Evolutionary conservation across 1,140 invertebrate genomes (phyloP), one percentile per base, ranked within the genome.

Genomic region (Rhizoglyphus robini): DNA sequence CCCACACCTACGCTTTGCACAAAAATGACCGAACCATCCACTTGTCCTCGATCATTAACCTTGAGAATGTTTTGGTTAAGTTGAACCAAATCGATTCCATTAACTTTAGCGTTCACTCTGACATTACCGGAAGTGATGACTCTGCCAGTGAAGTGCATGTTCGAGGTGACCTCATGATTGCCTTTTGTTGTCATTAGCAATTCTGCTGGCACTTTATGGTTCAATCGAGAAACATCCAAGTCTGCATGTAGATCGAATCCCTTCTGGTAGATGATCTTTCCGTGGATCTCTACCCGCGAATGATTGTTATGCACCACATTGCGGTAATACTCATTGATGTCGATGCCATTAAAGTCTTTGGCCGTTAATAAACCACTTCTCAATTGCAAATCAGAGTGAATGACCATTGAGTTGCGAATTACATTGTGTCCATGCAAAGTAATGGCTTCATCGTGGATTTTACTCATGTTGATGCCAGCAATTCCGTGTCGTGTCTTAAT

Each of bases 381-480:
- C 8, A 60, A 3, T 3, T 11, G 15, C 3, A 60, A 27, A 60
- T 60, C 29, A 11, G 20, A 29, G 13, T 60, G 29, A 34, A 60
- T 34, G 2, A 60, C 15, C 2, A 60, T 23, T 23, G 32, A 32
- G 2, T 32, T 34, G 1, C 15, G 15, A 23, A 60, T 60, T 1
- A 60, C 27, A 46, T 60, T 60, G 15, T 60, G 27, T n/a, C 58
- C 58, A 46, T 60, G 2, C n/a, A 29, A 11, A 3, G 58, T 60
- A 2, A 60, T 4, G 2, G 30, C 58, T 23, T 60, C 15, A 34
- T 32, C 11, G 13, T 46, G 15, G 2, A 60, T 29, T 3, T 8
- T 20, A n/a, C 27, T 20, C 3, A 60, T 3, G 29, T 60, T 27
- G 58, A 60, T 60, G n/a, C 58, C 58, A 23, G 27, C 27, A 32